Conservation (phyloP, 1,140 invertebrate species). For the Nylanderia fulva region DNA sequence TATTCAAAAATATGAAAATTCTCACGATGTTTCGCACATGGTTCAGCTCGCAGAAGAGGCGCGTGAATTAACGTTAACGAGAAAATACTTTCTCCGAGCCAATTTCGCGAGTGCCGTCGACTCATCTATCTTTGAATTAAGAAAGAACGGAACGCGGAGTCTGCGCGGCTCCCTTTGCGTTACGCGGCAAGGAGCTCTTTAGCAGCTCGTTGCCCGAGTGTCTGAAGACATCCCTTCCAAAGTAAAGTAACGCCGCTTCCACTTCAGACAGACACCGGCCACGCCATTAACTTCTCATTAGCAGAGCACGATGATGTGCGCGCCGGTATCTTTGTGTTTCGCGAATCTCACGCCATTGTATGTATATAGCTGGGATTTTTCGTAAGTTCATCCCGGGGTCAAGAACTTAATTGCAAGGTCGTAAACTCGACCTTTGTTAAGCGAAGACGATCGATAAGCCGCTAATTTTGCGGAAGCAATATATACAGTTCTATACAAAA, state of each 20-base stretch:
- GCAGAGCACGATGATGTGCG: conserved; percentile 32
- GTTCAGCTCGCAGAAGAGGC: neutral
- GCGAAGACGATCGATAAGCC: neutral
- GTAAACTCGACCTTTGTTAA: conserved; percentile 18
- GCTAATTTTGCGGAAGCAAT: neutral
- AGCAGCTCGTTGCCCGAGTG: conserved; percentile 60
- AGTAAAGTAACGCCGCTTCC: conserved; percentile 47
- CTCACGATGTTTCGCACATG: neutral
- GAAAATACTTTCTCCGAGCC: conserved; percentile 33
- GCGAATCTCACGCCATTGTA: conserved; percentile 16
- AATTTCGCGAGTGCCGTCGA: conserved; percentile 27
- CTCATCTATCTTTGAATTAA: conserved; percentile 53
- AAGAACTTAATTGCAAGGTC: conserved; percentile 59
- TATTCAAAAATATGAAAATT: neutral
- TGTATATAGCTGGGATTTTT: conserved; percentile 26
- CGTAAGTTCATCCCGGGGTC: conserved; percentile 41
- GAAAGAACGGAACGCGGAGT: conserved; percentile 25
- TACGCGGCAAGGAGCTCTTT: conserved; percentile 57
- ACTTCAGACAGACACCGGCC: conserved; percentile 64
- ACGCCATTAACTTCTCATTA: conserved; percentile 76
- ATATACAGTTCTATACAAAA: neutral
- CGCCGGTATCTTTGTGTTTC: conserved; percentile 42
- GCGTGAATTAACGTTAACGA: conserved; percentile 28
- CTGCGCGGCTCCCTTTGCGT: conserved; percentile 50
- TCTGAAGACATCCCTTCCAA: conserved; percentile 62